Percentiles rank a stretch among this genome's conserved stretches.
Evolutionary conservation across 1,140 invertebrate species (phyloP).

Genomic region (Papilio polyxenes): DNA sequence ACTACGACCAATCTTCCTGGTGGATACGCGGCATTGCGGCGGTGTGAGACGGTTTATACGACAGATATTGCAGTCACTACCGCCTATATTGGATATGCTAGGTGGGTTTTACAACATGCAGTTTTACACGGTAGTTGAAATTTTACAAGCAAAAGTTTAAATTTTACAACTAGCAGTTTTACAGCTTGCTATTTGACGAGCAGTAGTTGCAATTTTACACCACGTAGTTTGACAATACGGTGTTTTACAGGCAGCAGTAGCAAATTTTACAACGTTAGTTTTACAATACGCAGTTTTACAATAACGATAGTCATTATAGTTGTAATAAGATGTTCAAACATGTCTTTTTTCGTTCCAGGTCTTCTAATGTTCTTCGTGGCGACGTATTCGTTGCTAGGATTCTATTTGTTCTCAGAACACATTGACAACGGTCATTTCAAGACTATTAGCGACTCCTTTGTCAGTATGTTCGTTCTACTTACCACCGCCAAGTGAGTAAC

Average conservation of each 20-base stretch:
- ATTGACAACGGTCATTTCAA: conserved; percentile 89
- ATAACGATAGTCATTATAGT: neutral
- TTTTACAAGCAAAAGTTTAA: too few species aligned
- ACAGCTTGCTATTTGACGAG: neutral
- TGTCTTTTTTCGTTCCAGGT: conserved; percentile 63
- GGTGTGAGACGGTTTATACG: conserved; percentile 87
- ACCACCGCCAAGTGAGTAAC: conserved; percentile 94
- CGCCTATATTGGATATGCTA: conserved; percentile 94
- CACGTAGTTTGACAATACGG: neutral
- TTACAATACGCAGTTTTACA: conserved; percentile 1
- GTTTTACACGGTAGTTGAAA: too few species aligned
- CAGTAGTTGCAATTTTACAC: too few species aligned
- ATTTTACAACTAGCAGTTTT: neutral
- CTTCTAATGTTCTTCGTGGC: conserved; percentile 93
- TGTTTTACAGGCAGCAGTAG: too few species aligned
- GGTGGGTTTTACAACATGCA: conserved; percentile 56
- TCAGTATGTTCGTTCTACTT: conserved; percentile 93
- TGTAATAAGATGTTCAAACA: neutral
- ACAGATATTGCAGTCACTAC: conserved; percentile 91
- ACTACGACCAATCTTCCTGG: conserved; percentile 93
- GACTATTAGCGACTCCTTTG: conserved; percentile 90
- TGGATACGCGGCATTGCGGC: conserved; percentile 92
- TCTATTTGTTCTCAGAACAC: conserved; percentile 89
- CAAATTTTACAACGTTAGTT: conserved; percentile 25
- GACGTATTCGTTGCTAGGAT: conserved; percentile 90